phyloP scores from a whole-genome alignment of 2,888 invertebrate species.

The Tetragnatha montana region DNA sequence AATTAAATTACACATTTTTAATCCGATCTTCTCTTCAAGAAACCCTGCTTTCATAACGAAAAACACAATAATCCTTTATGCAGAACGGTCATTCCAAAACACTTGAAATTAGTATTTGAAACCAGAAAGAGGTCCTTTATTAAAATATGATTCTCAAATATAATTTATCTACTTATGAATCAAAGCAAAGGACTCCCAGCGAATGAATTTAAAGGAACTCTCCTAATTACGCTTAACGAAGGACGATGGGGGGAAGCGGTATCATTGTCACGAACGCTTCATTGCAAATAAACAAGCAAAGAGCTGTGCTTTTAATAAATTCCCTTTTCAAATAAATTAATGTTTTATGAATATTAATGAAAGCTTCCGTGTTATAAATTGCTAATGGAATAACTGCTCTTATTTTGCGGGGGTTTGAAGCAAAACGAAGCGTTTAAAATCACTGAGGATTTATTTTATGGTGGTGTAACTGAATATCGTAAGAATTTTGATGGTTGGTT shows the following conservation, averaged over 20 bases:
- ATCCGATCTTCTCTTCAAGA: too few relatives aligned
- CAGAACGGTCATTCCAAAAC: too few relatives aligned
- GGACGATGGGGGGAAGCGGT: neutral
- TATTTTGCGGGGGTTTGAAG: neutral
- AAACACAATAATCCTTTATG: too few relatives aligned
- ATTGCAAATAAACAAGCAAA: neutral
- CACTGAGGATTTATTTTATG: neutral
- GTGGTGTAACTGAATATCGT: neutral
- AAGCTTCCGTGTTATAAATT: neutral
- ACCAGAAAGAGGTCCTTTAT: neutral
- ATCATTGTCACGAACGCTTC: neutral
- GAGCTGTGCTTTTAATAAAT: neutral
- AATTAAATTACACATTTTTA: too few relatives aligned
- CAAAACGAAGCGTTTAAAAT: conserved; percentile 16
- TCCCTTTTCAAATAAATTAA: conserved; percentile 2
- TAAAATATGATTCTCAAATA: neutral
- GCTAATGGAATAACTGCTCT: conserved; percentile 1
- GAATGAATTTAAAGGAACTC: neutral
- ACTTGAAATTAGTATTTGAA: too few relatives aligned
- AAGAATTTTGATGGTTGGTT: neutral
- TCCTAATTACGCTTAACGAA: neutral
- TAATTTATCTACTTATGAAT: neutral
- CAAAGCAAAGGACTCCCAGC: neutral
- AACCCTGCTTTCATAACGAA: too few relatives aligned
- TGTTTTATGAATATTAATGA: conserved; percentile 30